These are phyloP conservation scores for Scaptomyza caliginosa DNA, from an alignment of 2,888 invertebrate species.

Conservation along the genomic window DNA sequence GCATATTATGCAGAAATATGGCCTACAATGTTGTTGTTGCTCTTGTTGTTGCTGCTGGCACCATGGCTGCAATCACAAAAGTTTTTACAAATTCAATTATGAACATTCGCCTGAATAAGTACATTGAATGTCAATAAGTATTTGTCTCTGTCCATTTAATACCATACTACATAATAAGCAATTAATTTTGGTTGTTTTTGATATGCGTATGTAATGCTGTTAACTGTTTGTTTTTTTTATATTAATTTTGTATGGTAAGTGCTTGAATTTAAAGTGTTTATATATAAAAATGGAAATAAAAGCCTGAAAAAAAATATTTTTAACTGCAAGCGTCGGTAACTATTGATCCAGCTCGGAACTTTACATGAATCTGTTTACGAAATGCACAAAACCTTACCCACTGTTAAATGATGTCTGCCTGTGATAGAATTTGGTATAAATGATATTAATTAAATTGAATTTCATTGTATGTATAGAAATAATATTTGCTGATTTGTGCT, in stretches of 20 bases:
- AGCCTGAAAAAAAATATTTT: too few species aligned
- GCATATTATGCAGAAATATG: conserved; percentile 36
- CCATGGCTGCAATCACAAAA: conserved; percentile 25
- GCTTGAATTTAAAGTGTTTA: too few species aligned
- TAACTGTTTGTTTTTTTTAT: neutral
- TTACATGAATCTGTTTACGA: too few species aligned
- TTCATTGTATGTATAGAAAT: conserved; percentile 46
- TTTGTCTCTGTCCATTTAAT: neutral
- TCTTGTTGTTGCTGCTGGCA: conserved; percentile 9
- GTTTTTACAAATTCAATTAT: conserved; percentile 23
- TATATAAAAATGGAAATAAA: too few species aligned
- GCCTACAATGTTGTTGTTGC: conserved; percentile 13
- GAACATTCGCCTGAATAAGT: neutral
- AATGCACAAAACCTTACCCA: conserved; percentile 2
- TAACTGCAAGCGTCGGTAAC: too few species aligned
- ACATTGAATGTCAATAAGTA: conserved; percentile 4
- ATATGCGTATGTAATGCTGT: neutral
- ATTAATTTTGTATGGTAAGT: neutral
- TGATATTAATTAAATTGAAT: conserved; percentile 63
- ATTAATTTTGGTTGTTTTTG: neutral
- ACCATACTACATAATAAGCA: neutral
- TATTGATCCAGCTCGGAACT: too few species aligned
- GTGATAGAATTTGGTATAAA: conserved; percentile 38
- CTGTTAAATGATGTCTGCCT: conserved; percentile 7
- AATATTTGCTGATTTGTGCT: conserved; percentile 67